Conservation (phyloP, 1,140 invertebrate species). For the Leucophenga varia region DNA sequence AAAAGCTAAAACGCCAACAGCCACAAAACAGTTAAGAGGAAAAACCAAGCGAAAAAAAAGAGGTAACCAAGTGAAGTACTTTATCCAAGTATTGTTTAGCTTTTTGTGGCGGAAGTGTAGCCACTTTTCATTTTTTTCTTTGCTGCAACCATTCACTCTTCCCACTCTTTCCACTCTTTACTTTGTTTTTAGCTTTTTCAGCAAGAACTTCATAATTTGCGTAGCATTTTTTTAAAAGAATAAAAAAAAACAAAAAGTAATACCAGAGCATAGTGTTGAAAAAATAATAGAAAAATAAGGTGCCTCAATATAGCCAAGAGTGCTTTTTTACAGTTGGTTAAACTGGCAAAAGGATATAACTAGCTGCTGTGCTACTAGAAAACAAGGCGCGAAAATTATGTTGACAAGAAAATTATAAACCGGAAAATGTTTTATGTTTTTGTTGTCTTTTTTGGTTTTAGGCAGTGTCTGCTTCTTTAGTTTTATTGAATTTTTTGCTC, state of each 20-base stretch:
- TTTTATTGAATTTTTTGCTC: too few relatives aligned
- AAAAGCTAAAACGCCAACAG: too few relatives aligned
- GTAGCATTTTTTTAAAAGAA: slow-evolving; percentile 27
- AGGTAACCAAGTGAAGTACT: too few relatives aligned
- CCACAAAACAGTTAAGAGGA: too few relatives aligned
- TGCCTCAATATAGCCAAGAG: slow-evolving; percentile 46
- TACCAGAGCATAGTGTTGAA: slow-evolving; percentile 21
- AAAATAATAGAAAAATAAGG: slow-evolving; percentile 51
- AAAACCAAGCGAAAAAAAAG: too few relatives aligned
- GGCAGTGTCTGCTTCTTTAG: too few relatives aligned
- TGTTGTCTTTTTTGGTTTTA: too few relatives aligned
- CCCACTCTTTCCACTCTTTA: slow-evolving; percentile 10
- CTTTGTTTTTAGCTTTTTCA: slow-evolving; percentile 21
- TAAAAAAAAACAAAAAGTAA: slow-evolving; percentile 1
- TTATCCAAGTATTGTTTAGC: too few relatives aligned
- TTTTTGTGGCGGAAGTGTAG: slow-evolving; percentile 32
- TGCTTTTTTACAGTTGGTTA: slow-evolving; percentile 51
- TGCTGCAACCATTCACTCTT: slow-evolving; percentile 26
- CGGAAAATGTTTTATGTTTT: slow-evolving; percentile 53
- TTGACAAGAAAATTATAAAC: slow-evolving; percentile 54
- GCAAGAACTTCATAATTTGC: slow-evolving; percentile 37
- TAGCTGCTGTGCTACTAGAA: slow-evolving; percentile 13
- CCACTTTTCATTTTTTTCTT: slow-evolving; percentile 45
- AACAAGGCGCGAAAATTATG: slow-evolving; percentile 52
- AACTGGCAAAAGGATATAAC: slow-evolving; percentile 36